Evolutionary conservation across 2,888 invertebrate genomes (phyloP), one percentile per base, ranked within the genome.

Genomic region (Pyrochroa serraticornis): DNA sequence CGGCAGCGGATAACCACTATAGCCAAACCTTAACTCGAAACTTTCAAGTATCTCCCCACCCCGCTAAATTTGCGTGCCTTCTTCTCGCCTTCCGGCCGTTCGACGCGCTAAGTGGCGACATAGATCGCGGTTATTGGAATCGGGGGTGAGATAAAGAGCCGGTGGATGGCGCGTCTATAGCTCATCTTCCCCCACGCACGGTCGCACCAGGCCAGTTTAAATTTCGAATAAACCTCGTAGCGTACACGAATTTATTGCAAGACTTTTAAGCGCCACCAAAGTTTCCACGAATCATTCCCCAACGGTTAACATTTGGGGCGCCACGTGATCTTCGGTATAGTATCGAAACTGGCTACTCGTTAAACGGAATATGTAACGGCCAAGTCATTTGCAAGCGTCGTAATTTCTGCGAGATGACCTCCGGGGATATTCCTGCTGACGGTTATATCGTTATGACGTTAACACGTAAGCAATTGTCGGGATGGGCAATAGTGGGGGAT

Each of bases 111-210:
- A 66, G 63, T 66, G 63, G 58, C 63, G 56, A 58, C 67, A 65
- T 67, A 67, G 63, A 67, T 67, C 63, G 67, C 51, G 59, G 60
- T 67, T 67, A 66, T 67, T 62, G 54, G 65, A 63, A 66, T 62
- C 65, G 34, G 49, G 65, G 67, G 64, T 66, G 61, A 67, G 63
- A 67, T 67, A 67, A 67, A 67, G 64, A 62, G 53, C 36, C 47
- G 58, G 43, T 36, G 22, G 37, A 42, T 48, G 44, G 54, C 42
- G 52, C 41, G 50, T 54, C 51, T 52, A 56, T 59, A 59, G 53
- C 59, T 62, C 62, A 62, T 58, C 56, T 51, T 42, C 41, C 10
- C n/a, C 44, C 13, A 32, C 44, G 41, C 33, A 32, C 43, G 41
- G 50, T 39, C 36, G 35, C 44, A 44, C 7, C 38, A 30, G 41